Evolutionary conservation across 2,113 vertebrate genomes (phyloP).

Genomic region (Origma solitaria): DNA sequence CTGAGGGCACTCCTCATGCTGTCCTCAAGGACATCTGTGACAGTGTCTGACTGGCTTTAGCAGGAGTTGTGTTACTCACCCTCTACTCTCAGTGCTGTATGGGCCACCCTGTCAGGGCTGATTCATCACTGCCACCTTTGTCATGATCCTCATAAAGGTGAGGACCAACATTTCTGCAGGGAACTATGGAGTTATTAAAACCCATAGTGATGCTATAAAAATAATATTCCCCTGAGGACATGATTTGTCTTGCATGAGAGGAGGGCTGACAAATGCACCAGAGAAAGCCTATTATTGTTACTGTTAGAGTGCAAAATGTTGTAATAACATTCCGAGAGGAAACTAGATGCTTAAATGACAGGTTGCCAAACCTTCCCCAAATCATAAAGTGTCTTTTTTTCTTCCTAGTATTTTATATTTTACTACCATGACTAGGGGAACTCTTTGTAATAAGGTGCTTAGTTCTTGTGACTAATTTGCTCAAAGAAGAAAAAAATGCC

Average conservation of each 20-base stretch:
- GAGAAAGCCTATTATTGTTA: neutral
- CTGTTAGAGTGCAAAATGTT: neutral
- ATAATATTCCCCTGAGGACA: neutral
- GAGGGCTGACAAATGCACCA: neutral
- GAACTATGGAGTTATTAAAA: neutral
- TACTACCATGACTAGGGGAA: neutral
- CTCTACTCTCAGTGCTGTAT: fast-evolving
- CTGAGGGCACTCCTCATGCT: neutral
- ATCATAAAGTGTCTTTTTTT: neutral
- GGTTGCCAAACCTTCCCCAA: neutral
- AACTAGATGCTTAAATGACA: neutral
- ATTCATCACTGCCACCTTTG: neutral
- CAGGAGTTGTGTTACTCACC: neutral
- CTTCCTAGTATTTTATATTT: neutral
- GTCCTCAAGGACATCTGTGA: neutral
- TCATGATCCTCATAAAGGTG: neutral
- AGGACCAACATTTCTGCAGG: neutral
- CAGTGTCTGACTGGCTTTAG: neutral
- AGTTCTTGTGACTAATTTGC: neutral
- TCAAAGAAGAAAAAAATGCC: neutral
- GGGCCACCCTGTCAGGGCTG: neutral
- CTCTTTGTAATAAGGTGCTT: neutral
- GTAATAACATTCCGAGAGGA: neutral
- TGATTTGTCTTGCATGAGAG: conserved; percentile 11
- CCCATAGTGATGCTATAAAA: neutral